These are phyloP conservation scores for Nebria salina DNA, from an alignment of 2,888 invertebrate genomes.

Conservation along the genomic window DNA sequence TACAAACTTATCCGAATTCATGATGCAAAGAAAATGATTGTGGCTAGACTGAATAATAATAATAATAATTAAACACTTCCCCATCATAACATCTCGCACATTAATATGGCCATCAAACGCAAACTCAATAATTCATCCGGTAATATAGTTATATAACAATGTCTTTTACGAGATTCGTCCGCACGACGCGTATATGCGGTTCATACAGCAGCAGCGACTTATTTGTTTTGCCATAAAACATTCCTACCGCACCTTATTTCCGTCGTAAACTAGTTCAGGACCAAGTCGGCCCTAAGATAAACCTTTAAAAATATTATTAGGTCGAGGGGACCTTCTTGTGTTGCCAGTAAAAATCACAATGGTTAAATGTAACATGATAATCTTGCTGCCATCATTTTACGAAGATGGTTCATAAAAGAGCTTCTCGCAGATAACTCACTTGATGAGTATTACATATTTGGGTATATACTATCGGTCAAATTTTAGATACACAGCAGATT, in stretches of 20 bases:
- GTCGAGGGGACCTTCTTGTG: not conserved
- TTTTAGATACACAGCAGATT: not conserved
- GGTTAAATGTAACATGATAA: not conserved
- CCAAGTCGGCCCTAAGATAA: not conserved
- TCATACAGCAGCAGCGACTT: not conserved
- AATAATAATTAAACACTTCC: not conserved
- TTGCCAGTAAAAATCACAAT: not conserved
- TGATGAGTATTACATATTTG: too few relatives aligned
- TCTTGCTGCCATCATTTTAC: not conserved
- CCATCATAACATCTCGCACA: not conserved
- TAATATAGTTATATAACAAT: not conserved
- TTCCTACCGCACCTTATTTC: not conserved
- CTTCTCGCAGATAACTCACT: too few relatives aligned
- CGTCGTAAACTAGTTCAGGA: not conserved
- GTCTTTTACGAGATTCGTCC: not conserved
- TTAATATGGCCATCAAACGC: not conserved
- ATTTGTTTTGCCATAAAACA: not conserved
- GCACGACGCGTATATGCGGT: not conserved
- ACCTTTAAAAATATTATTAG: not conserved
- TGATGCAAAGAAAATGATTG: not conserved
- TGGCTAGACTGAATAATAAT: not conserved
- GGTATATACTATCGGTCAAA: too few relatives aligned
- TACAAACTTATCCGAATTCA: too few relatives aligned
- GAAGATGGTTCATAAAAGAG: not conserved
- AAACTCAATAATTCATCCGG: not conserved